Evolutionary conservation across 1,140 invertebrate species (phyloP), one percentile per base, ranked within the genome.

Genomic region (Bombus superbus): DNA sequence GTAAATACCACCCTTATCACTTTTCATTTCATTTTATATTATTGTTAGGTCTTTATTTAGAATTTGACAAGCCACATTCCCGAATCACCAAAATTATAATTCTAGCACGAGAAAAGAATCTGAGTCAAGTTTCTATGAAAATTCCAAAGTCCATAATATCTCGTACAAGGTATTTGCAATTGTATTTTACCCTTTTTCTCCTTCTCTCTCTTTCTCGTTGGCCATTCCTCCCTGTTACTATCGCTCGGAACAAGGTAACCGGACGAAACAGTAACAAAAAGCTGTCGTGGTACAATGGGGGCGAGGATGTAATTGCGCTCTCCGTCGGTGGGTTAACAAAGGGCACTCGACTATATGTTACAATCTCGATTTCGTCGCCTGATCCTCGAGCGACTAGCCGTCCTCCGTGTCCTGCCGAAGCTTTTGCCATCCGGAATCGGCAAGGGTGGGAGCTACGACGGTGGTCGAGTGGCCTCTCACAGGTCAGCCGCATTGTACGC

Each of bases 231-330:
- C 53, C 47, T 25, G 22, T n/a, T 59, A 15, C 66, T 35, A 13
- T 40, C 75, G 66, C 53, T 40, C 18, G 68, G 68, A 72, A 53
- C 76, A 64, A 85, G 68, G 83, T 53, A 80, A 85, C 79, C 69
- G 88, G 69, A 85, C 83, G 73, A 88, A 94, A 95, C 94, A 93
- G 94, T 95, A 95, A 94, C 94, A 94, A 94, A 94, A 94, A 93
- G 89, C 89, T 92, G 93, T 94, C 91, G 93, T 91, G 90, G 77
- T 44, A 91, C 89, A 91, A 88, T 87, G 87, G 83, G 84, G 84
- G 68, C 83, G 77, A 87, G 84, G 89, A 92, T 92, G 91, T 95
- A 95, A 95, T 95, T 94, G 93, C 94, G 92, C 91, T 91, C 93
- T 90, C 86, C 81, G 78, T 47, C 83, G 88, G 73, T 79, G 81